A percentile compares a stretch with the other conserved stretches of the same genome.
phyloP scores from a whole-genome alignment of 2,113 vertebrate genomes.

The Melanotaenia duboulayi region DNA sequence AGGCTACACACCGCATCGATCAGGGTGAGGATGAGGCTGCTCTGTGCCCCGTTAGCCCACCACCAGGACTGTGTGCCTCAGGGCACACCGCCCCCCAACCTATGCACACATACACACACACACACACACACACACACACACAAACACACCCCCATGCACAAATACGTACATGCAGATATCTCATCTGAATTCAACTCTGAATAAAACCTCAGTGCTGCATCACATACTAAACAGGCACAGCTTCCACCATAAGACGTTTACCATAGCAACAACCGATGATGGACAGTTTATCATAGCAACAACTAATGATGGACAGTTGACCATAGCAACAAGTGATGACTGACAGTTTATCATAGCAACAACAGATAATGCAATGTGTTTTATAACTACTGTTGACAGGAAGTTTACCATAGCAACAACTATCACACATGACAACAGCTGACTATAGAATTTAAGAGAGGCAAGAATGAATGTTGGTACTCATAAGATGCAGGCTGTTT shows the following conservation, averaged over 20 bases:
- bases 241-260: conserved; percentile 10
- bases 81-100: conserved; percentile 52
- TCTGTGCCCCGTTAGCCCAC: conserved; percentile 71
- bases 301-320: conserved; percentile 1
- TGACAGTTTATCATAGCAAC: too few species aligned
- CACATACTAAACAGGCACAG: conserved; percentile 63
- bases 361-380: background rate
- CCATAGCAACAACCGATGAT: conserved; percentile 30
- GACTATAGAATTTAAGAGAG: too few species aligned
- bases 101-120: conserved; percentile 26
- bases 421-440: too few species aligned
- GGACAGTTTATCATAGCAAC: conserved; percentile 23
- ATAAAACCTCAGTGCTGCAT: conserved; percentile 19
- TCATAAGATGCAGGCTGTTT: too few species aligned
- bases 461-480: too few species aligned
- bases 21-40: conserved; percentile 68
- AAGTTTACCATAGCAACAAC: background rate
- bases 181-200: conserved; percentile 71
- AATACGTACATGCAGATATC: conserved; percentile 52
- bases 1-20: conserved; percentile 66
- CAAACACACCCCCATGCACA: conserved; percentile 32
- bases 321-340: conserved; percentile 2
- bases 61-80: conserved; percentile 70
- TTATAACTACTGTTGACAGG: background rate
- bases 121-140: conserved; percentile 26